Evolutionary conservation across 2,797 vertebrate species (phyloP).

Genomic region (Scolopax bukidnonensis): DNA sequence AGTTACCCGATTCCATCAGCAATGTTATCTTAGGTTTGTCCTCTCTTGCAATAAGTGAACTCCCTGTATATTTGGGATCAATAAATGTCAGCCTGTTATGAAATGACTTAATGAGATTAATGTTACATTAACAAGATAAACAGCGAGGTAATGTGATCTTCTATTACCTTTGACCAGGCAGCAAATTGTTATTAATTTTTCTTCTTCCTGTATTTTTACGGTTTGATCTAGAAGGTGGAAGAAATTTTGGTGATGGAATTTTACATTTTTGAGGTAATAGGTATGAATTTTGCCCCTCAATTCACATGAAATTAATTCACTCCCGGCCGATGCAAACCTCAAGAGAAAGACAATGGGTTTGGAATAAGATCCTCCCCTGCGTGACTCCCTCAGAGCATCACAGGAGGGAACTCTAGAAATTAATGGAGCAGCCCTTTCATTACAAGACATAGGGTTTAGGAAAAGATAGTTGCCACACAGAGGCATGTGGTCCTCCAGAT

Average conservation of each 20-base stretch:
- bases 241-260: background rate
- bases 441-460: background rate
- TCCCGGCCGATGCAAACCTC: background rate
- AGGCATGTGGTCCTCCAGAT: background rate
- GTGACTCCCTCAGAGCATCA: background rate
- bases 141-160: fast-evolving
- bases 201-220: background rate
- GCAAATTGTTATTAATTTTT: background rate
- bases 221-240: background rate
- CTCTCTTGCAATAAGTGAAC: background rate
- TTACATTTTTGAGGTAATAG: background rate
- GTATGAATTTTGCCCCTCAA: background rate
- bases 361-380: background rate
- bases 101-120: background rate
- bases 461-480: background rate
- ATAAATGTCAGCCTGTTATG: background rate
- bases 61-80: background rate
- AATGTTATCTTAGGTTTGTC: background rate
- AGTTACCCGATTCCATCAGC: background rate
- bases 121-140: background rate
- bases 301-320: background rate
- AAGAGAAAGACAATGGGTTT: constrained; percentile 8
- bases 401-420: background rate
- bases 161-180: background rate
- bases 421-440: background rate